A percentile compares a stretch with the other conserved stretches of the same genome.
Evolutionary conservation across 2,113 vertebrate genomes (phyloP).

Genomic region (Paedocypris sp.): DNA sequence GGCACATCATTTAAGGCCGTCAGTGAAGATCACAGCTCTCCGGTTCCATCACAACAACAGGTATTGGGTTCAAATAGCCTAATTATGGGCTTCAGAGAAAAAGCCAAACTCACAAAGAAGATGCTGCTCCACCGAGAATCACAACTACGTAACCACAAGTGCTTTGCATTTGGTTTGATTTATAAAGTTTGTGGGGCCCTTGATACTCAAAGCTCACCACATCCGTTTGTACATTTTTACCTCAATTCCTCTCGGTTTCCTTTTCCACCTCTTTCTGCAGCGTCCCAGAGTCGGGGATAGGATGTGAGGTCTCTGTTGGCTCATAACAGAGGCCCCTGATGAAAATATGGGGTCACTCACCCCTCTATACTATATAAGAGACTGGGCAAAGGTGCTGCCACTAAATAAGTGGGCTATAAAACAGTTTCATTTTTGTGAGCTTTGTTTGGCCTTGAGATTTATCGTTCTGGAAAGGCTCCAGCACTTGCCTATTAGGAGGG

Average conservation of each 20-base stretch:
- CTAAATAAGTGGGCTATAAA: constrained; percentile 8
- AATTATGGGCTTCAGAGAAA: neutral
- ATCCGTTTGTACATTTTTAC: neutral
- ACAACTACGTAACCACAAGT: neutral
- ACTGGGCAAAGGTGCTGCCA: neutral
- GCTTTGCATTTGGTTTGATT: constrained; percentile 3
- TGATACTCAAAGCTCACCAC: neutral
- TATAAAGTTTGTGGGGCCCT: neutral
- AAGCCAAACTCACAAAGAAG: neutral
- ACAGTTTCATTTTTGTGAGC: constrained; percentile 4
- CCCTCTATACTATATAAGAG: neutral
- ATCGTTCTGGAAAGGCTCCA: constrained; percentile 5
- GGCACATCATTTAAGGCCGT: neutral
- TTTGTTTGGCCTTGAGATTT: neutral
- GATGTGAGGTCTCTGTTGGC: neutral
- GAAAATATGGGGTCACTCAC: constrained; percentile 3
- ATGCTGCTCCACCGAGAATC: neutral
- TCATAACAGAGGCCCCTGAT: constrained; percentile 7
- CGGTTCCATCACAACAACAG: neutral
- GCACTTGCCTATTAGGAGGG: neutral
- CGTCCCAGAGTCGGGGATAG: neutral
- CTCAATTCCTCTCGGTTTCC: neutral
- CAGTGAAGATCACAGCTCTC: neutral
- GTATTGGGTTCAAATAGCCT: neutral
- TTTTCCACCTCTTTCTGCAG: neutral